These are phyloP conservation scores for Rhyzopertha dominica DNA, from an alignment of 1,140 invertebrate species.

Conservation along the genomic window DNA sequence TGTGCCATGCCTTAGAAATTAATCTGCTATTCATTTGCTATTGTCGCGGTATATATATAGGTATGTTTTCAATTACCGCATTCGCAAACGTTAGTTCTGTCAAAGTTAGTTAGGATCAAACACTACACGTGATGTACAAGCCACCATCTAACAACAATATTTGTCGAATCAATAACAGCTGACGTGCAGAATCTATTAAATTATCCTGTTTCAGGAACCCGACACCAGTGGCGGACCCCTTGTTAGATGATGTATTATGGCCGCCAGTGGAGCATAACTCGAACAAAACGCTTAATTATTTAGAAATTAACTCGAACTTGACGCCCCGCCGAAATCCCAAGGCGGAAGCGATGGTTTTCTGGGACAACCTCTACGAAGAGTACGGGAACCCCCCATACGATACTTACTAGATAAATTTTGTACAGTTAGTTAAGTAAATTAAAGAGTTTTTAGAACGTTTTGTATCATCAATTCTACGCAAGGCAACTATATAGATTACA, in stretches of 20 bases:
- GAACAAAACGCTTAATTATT: constrained; percentile 49
- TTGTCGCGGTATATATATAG: too few species aligned
- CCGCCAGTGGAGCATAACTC: constrained; percentile 47
- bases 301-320: constrained; percentile 52
- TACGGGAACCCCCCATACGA: constrained; percentile 31
- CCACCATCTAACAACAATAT: too few species aligned
- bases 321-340: constrained; percentile 50
- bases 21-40: too few species aligned
- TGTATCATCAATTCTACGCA: too few species aligned
- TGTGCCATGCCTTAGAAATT: too few species aligned
- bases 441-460: too few species aligned
- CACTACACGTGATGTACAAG: too few species aligned
- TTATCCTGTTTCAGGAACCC: constrained; percentile 49
- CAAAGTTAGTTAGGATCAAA: too few species aligned
- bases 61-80: too few species aligned
- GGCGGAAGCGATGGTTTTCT: constrained; percentile 50
- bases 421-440: background rate
- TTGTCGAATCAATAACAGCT: background rate
- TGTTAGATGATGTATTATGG: constrained; percentile 50
- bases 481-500: too few species aligned
- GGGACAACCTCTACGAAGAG: constrained; percentile 56
- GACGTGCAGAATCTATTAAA: background rate
- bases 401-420: constrained; percentile 10
- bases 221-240: constrained; percentile 48
- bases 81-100: too few species aligned